A percentile compares a stretch with the other conserved stretches of the same genome.
Evolutionary conservation across 1,140 invertebrate genomes (phyloP).

Genomic region (Copidosoma floridanum): DNA sequence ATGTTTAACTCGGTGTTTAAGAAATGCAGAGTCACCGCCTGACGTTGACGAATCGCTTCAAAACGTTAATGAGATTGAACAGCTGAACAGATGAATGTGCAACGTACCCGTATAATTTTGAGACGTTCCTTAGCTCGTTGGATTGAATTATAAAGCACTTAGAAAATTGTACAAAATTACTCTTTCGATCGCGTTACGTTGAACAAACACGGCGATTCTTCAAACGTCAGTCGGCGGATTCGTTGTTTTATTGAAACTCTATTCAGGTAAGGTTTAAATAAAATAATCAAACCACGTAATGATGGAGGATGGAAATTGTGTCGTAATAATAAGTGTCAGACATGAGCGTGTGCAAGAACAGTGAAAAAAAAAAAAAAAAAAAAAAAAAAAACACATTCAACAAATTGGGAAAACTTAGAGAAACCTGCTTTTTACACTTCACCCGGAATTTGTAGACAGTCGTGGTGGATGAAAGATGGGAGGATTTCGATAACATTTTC

Average conservation of each 20-base stretch:
- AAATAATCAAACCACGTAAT: not conserved
- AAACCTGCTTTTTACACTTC: too few relatives aligned
- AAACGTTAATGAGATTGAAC: too few relatives aligned
- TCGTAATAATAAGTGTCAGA: slow-evolving; percentile 2
- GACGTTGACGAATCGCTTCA: slow-evolving; percentile 7
- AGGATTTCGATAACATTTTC: too few relatives aligned
- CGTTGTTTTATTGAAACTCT: slow-evolving; percentile 8
- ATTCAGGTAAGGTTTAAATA: slow-evolving; percentile 15
- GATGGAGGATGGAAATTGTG: too few relatives aligned
- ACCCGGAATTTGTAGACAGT: too few relatives aligned
- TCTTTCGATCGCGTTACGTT: not conserved
- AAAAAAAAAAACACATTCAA: not conserved
- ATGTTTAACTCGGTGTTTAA: slow-evolving; percentile 40
- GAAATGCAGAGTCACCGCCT: not conserved
- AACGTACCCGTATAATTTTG: not conserved
- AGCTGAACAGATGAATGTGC: too few relatives aligned
- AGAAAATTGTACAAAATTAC: not conserved
- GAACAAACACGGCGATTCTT: not conserved
- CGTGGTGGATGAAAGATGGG: too few relatives aligned
- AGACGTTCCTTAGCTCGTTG: not conserved
- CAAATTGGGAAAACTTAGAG: not conserved
- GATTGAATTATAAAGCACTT: not conserved
- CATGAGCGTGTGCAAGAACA: not conserved
- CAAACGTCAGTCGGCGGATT: not conserved
- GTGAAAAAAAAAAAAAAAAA: not conserved